Evolutionary conservation across 2,113 vertebrate species (phyloP), one percentile per base, ranked within the genome.

Genomic region (Noturus placidus): DNA sequence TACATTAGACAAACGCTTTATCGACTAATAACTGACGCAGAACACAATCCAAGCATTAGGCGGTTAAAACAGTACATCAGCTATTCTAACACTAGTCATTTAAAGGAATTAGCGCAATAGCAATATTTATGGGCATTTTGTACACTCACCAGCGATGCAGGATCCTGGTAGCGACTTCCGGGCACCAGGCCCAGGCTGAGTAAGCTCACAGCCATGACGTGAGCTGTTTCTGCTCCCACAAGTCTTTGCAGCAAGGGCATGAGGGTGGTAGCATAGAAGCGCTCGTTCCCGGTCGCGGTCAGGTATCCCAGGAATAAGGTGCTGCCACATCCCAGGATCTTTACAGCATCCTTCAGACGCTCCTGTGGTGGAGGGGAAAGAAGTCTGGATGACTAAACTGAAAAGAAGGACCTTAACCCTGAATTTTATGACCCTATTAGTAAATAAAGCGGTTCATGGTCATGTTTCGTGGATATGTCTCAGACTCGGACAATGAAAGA

Each of bases 181-280:
- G 96, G 96, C 89, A 97, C 93, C 84, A 97, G 84, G 30, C 97
- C 96, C 77, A 96, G 78, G 63, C 96, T 89, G 0, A 95, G 93
- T 30, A 95, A 17, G 52, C 94, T 95, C 77, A 98, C 89, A 0
- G 96, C 93, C 77, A 97, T 88, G 8, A 92, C 91, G 90, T 98
- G 97, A 0, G 96, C 96, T 0, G 91, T 93, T 93, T 98, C 97
- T 0, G 96, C 93, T n/a, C 95, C 95, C 89, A 97, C 92, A 88
- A 96, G 69, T 83, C 92, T 91, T 91, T 96, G 97, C 90, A 97
- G 91, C 19, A 93, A 67, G 0, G 97, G 97, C 95, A 98, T 97
- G 87, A 98, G 90, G n/a, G 93, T 92, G n/a, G 94, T 92, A 19
- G 95, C 90, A 8, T 97, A 98, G 92, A 98, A 98, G 85, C 52